Evolutionary conservation across 2,888 invertebrate genomes (phyloP).

Genomic region (Lasioglossum figueresi): DNA sequence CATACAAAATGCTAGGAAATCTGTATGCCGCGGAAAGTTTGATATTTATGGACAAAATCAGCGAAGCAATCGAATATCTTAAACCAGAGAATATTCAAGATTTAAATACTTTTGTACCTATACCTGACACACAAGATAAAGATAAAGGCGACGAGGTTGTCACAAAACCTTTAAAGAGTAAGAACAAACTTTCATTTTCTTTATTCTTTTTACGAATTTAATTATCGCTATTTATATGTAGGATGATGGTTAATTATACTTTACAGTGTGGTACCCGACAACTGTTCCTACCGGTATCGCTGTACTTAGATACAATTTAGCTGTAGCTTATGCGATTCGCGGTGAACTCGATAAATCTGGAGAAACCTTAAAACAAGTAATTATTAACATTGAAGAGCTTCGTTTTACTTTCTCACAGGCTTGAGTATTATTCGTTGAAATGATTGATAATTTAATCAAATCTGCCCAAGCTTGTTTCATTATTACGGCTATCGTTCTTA

Average conservation of each 20-base stretch:
- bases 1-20: slow-evolving; percentile 91
- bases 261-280: slow-evolving; percentile 87
- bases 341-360: slow-evolving; percentile 90
- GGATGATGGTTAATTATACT: slow-evolving; percentile 28
- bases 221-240: background rate
- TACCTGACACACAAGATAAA: slow-evolving; percentile 76
- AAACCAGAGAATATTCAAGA: slow-evolving; percentile 90
- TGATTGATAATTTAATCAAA: background rate
- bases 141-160: slow-evolving; percentile 83
- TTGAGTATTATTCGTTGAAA: background rate
- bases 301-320: slow-evolving; percentile 91
- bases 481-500: slow-evolving; percentile 3
- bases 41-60: slow-evolving; percentile 91
- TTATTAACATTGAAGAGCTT: background rate
- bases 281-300: slow-evolving; percentile 88
- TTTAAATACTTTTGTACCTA: slow-evolving; percentile 83
- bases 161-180: slow-evolving; percentile 75
- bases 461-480: background rate
- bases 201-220: background rate
- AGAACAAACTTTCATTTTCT: slow-evolving; percentile 30
- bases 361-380: slow-evolving; percentile 84
- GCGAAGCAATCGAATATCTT: slow-evolving; percentile 93
- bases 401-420: background rate
- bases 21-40: slow-evolving; percentile 96
- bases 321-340: slow-evolving; percentile 90